Base-by-base conservation (phyloP, 2,113 vertebrate genomes). In the Strix aluco region DNA sequence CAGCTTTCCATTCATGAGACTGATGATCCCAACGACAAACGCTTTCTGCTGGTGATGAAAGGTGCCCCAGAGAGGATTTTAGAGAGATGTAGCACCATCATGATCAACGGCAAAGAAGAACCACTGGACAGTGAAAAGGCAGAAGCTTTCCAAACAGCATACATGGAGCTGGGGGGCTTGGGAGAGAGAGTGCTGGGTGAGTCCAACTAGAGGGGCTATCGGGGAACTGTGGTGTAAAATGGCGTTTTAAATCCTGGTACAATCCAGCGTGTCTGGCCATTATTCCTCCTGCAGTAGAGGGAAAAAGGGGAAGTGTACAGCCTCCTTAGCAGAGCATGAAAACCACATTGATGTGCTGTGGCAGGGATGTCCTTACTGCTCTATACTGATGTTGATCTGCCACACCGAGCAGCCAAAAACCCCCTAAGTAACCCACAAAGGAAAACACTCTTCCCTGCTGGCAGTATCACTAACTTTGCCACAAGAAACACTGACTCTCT, bases 131-230 rank as follows among this genome's bases (percentile, higher is more conserved):
- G 91, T 0, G 95, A 89, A 82, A 97, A 94, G 23, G 96, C 97
- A 6, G 91, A 96, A 30, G 96, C 98, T 81, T 98, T 98, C 96
- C 98, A 98, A 73, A 98, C 93, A 2, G 98, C 98, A 3, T 98
- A 98, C 93, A 97, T 98, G 98, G 98, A 98, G 78, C 97, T 98
- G 81, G 98, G 98, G 6, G 98, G 98, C 75, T 94, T 98, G 84
- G 98, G 98, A 27, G 98, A 98, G 75, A 98, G 98, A 47, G 98
- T 98, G n/a, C 85, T 98, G n/a, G 98, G 98, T 98, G 86, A 98
- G 98, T 94, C 29, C 38, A 90, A 66, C 29, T 6, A 34, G 40
- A 23, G 30, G 47, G 19, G 30, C 27, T 40, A 40, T 21, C 40
- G 14, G 49, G 34, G 51, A 51, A 42, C 13, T 2, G 17, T 0